Evolutionary conservation across 1,140 invertebrate species (phyloP).

Genomic region (Mercenaria mercenaria): DNA sequence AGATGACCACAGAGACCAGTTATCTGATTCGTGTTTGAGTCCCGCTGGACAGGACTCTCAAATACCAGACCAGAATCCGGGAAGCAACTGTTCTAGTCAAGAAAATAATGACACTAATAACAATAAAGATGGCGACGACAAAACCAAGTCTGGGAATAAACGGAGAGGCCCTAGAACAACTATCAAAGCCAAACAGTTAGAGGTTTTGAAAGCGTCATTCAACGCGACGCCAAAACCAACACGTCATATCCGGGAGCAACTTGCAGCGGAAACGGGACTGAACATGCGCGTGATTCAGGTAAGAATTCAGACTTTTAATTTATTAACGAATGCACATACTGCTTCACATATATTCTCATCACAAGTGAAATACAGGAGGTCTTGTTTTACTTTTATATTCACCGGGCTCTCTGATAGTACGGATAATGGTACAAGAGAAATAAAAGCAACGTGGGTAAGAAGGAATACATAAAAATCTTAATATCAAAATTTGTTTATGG

Average conservation of each 20-base stretch:
- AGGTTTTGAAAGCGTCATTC: slow-evolving; percentile 92
- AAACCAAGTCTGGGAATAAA: slow-evolving; percentile 90
- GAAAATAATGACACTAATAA: slow-evolving; percentile 64
- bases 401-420: background rate
- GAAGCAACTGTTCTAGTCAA: slow-evolving; percentile 65
- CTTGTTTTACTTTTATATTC: background rate
- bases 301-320: slow-evolving; percentile 73
- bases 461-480: too few species aligned
- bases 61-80: slow-evolving; percentile 49
- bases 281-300: slow-evolving; percentile 99
- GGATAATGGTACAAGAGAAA: too few species aligned
- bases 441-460: too few species aligned
- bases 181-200: slow-evolving; percentile 97
- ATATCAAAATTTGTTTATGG: too few species aligned
- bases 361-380: too few species aligned
- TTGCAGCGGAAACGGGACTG: slow-evolving; percentile 99
- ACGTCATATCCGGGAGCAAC: slow-evolving; percentile 98
- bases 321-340: background rate
- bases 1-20: slow-evolving; percentile 40
- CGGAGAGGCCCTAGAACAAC: slow-evolving; percentile 98
- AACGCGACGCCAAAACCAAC: slow-evolving; percentile 99
- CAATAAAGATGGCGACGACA: slow-evolving; percentile 46
- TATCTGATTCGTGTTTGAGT: slow-evolving; percentile 64
- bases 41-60: slow-evolving; percentile 61
- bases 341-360: background rate